phyloP scores from a whole-genome alignment of 2,113 vertebrate species.

The Mellivora capensis region DNA sequence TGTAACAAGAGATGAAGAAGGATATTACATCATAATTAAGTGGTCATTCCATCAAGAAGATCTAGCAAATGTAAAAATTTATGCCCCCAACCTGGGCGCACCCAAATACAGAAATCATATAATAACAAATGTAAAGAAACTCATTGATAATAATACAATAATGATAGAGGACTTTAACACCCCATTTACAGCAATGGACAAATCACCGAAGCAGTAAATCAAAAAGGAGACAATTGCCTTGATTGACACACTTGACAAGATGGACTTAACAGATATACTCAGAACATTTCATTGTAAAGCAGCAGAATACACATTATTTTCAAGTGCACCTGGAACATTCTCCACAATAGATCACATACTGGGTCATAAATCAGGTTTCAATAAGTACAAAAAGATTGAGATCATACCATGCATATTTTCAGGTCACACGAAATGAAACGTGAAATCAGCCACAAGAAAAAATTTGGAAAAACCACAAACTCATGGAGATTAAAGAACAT shows the following conservation, averaged over 20 bases:
- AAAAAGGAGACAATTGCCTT: neutral
- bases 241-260: neutral
- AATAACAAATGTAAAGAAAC: neutral
- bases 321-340: neutral
- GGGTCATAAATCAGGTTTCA: neutral
- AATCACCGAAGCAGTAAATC: neutral
- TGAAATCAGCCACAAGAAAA: neutral
- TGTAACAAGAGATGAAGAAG: neutral
- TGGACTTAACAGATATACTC: neutral
- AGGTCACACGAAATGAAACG: neutral
- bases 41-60: neutral
- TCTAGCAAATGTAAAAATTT: neutral
- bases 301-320: neutral
- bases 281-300: neutral
- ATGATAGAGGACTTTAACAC: neutral
- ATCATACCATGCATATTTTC: neutral
- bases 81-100: neutral
- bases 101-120: neutral
- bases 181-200: neutral
- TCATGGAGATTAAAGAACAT: neutral
- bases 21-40: neutral
- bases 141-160: neutral
- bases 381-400: neutral
- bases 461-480: neutral
- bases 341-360: neutral